Evolutionary conservation across 2,113 vertebrate species (phyloP).

Genomic region (Triplophysa tibetana): DNA sequence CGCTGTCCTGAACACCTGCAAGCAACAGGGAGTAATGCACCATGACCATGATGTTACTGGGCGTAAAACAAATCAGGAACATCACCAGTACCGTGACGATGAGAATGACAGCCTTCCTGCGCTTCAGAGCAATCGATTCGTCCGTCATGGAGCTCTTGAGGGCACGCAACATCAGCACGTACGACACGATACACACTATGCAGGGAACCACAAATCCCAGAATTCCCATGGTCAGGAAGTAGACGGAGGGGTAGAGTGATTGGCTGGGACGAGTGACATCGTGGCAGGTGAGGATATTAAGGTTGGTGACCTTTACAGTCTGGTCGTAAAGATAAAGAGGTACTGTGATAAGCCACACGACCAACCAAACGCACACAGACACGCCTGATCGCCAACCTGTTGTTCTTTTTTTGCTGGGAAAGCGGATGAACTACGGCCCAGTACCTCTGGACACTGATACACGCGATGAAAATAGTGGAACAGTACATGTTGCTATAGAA

Average conservation of each 20-base stretch:
- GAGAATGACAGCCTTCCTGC: constrained; percentile 77
- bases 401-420: constrained; percentile 68
- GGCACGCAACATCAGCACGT: constrained; percentile 79
- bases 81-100: constrained; percentile 81
- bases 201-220: constrained; percentile 86
- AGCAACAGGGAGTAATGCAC: constrained; percentile 82
- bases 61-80: constrained; percentile 87
- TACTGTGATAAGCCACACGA: constrained; percentile 78
- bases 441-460: constrained; percentile 91
- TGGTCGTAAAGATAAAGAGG: constrained; percentile 86
- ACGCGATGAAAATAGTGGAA: constrained; percentile 89
- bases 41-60: constrained; percentile 77
- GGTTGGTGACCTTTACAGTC: constrained; percentile 61
- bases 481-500: constrained; percentile 98
- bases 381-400: constrained; percentile 68
- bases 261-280: constrained; percentile 74
- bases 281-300: constrained; percentile 88
- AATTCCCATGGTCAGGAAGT: constrained; percentile 84
- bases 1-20: constrained; percentile 57
- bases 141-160: constrained; percentile 77
- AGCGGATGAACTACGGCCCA: constrained; percentile 87
- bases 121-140: constrained; percentile 72
- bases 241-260: constrained; percentile 66
- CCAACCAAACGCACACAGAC: constrained; percentile 79
- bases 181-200: constrained; percentile 77